Conservation (phyloP, 2,113 vertebrate genomes). For the Plecotus auritus region DNA sequence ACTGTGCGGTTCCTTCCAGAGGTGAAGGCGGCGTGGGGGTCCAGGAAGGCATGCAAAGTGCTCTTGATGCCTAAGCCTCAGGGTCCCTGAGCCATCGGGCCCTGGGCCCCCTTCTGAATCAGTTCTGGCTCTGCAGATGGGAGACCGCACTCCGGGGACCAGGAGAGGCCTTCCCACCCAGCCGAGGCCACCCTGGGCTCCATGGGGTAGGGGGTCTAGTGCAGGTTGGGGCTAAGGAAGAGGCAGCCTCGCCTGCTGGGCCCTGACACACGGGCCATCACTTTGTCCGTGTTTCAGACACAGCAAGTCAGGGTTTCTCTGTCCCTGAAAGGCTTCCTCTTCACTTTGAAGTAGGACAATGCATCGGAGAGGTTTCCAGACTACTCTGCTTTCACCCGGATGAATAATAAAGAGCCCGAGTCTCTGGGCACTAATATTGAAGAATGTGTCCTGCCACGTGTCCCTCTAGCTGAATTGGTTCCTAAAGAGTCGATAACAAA, state of each 20-base stretch:
- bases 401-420: slow-evolving; percentile 80
- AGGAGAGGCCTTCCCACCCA: accelerated
- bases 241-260: neutral
- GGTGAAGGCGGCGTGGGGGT: neutral
- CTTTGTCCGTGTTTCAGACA: slow-evolving; percentile 70
- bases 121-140: neutral
- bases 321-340: slow-evolving; percentile 73
- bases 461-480: slow-evolving; percentile 60
- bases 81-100: slow-evolving; percentile 50
- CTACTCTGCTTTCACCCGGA: slow-evolving; percentile 75
- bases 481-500: slow-evolving; percentile 75
- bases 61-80: slow-evolving; percentile 27
- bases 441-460: slow-evolving; percentile 60
- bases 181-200: neutral
- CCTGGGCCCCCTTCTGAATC: slow-evolving; percentile 34
- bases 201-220: neutral
- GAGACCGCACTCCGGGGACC: neutral
- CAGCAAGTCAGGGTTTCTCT: slow-evolving; percentile 68
- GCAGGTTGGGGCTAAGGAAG: neutral
- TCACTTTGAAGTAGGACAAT: slow-evolving; percentile 80
- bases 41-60: slow-evolving; percentile 21
- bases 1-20: neutral
- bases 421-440: slow-evolving; percentile 78
- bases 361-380: slow-evolving; percentile 75
- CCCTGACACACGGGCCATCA: slow-evolving; percentile 16